A percentile compares a stretch with the other conserved stretches of the same genome.
Conservation (phyloP, 2,888 invertebrate species). For the Agrenia bidenticulata region DNA sequence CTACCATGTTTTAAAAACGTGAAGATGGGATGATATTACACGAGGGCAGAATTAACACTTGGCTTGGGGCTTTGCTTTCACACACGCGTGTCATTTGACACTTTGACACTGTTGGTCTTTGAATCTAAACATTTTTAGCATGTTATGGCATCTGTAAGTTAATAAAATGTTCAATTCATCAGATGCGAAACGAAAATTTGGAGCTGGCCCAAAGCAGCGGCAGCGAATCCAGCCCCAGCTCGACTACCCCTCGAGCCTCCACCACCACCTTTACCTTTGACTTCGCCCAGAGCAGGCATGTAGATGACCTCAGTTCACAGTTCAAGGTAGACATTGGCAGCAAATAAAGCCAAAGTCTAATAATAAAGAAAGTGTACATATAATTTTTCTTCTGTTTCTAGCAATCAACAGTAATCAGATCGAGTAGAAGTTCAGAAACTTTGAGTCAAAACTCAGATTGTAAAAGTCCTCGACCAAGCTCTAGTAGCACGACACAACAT, state of each 20-base stretch:
- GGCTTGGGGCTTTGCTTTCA: too few relatives aligned
- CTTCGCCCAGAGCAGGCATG: slow-evolving; percentile 37
- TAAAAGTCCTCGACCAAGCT: slow-evolving; percentile 22
- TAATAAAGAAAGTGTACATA: too few relatives aligned
- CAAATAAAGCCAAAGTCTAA: background rate
- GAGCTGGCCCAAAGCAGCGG: slow-evolving; percentile 51
- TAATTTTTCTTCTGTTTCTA: too few relatives aligned
- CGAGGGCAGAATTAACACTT: too few relatives aligned
- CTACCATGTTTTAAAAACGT: too few relatives aligned
- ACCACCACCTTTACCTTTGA: slow-evolving; percentile 48
- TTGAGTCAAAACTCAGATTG: slow-evolving; percentile 36
- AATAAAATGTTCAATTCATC: background rate
- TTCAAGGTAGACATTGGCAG: slow-evolving; percentile 35
- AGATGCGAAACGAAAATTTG: slow-evolving; percentile 52
- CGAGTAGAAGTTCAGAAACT: slow-evolving; percentile 43
- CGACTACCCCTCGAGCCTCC: slow-evolving; percentile 37
- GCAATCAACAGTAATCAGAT: slow-evolving; percentile 5
- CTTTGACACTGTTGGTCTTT: too few relatives aligned
- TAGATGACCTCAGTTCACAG: slow-evolving; percentile 45
- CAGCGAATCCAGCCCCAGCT: slow-evolving; percentile 49
- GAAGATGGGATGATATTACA: too few relatives aligned
- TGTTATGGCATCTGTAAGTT: too few relatives aligned
- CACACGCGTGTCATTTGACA: too few relatives aligned
- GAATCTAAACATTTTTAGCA: too few relatives aligned
- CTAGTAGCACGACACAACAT: slow-evolving; percentile 26